Percentiles rank a stretch among this genome's conserved stretches.
These are phyloP conservation scores for Ceuthmochares aereus DNA, from an alignment of 2,113 vertebrate genomes.

Conservation along the genomic window DNA sequence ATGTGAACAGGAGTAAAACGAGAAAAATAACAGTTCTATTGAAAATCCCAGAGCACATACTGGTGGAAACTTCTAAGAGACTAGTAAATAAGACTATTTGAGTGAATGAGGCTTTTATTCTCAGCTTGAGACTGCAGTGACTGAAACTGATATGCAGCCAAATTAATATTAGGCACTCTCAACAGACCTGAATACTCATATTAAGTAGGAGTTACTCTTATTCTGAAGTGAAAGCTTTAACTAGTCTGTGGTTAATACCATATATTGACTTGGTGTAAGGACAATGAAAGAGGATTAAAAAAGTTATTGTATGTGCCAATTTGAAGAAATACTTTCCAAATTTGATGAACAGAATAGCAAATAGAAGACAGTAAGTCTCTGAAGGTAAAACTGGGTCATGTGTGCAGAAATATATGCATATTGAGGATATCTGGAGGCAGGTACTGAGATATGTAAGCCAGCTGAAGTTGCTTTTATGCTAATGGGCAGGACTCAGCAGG, in stretches of 20 bases:
- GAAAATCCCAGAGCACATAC: conserved; percentile 19
- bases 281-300: neutral
- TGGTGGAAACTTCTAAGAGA: conserved; percentile 57
- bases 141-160: conserved; percentile 44
- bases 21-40: conserved; percentile 46
- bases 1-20: conserved; percentile 23
- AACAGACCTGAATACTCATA: neutral
- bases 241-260: neutral
- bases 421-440: neutral
- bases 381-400: neutral
- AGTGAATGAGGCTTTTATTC: conserved; percentile 65
- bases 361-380: neutral
- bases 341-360: neutral
- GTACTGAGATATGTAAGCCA: neutral
- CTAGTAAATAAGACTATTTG: conserved; percentile 41
- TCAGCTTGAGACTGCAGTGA: conserved; percentile 1
- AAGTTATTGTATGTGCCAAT: neutral
- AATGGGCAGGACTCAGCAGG: neutral
- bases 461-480: neutral
- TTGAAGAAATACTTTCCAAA: neutral
- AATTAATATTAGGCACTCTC: conserved; percentile 18
- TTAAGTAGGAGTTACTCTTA: neutral
- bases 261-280: neutral
- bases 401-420: neutral
- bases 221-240: neutral